Conservation (phyloP, 2,888 invertebrate species). For the Zeuzera pyrina region DNA sequence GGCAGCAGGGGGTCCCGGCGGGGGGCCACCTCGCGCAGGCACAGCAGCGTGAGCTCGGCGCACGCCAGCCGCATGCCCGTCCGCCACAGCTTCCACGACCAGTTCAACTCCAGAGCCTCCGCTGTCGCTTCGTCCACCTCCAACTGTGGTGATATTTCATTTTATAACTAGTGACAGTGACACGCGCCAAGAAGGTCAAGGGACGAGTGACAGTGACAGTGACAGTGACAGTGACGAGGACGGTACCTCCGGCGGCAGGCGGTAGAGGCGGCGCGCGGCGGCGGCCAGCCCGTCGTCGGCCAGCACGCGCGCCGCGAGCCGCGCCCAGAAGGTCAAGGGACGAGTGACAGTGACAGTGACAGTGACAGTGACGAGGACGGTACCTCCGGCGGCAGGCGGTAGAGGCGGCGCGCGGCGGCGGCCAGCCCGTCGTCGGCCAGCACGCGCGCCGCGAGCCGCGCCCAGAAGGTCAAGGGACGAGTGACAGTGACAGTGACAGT, state of each 20-base stretch:
- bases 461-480: no score
- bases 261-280: constrained; percentile 80
- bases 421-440: neutral
- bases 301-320: no score
- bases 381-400: constrained; percentile 73
- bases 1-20: constrained; percentile 49
- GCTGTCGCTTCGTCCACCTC: constrained; percentile 75
- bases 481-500: no score
- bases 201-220: no score
- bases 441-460: no score
- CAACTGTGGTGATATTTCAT: constrained; percentile 54
- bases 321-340: no score
- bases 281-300: constrained; percentile 87
- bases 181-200: no score
- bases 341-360: no score
- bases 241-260: constrained; percentile 78
- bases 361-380: neutral
- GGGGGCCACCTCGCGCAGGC: constrained; percentile 84
- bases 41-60: constrained; percentile 84
- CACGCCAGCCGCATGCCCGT: constrained; percentile 91
- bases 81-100: constrained; percentile 96
- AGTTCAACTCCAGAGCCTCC: constrained; percentile 77
- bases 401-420: neutral
- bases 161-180: no score
- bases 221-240: no score